phyloP scores from a whole-genome alignment of 2,888 invertebrate species.

The Xylocampa areola region DNA sequence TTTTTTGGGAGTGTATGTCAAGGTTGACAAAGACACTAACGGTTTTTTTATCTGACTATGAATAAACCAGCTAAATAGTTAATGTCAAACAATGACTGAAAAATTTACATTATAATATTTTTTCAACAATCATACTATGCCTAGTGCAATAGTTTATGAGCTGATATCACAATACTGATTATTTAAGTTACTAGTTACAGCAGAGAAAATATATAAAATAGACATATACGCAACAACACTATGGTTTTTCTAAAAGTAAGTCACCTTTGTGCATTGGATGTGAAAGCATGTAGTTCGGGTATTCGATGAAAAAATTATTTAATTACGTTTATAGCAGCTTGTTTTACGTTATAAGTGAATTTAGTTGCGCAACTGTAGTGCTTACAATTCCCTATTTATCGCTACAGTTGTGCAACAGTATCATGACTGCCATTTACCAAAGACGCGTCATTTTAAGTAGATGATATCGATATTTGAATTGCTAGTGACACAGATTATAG shows the following conservation, averaged over 20 bases:
- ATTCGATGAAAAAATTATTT: not conserved
- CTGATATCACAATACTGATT: conserved; percentile 46
- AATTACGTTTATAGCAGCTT: not conserved
- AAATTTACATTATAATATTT: too few relatives aligned
- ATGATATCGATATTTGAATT: conserved; percentile 7
- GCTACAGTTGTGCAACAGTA: conserved; percentile 22
- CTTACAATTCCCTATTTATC: not conserved
- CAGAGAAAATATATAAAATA: not conserved
- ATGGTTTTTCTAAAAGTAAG: conserved; percentile 2
- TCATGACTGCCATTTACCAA: conserved; percentile 8
- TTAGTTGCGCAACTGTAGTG: conserved; percentile 8
- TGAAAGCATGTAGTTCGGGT: not conserved
- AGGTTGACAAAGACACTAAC: too few relatives aligned
- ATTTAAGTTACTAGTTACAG: not conserved
- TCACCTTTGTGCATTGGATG: conserved; percentile 19
- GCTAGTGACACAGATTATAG: conserved; percentile 11
- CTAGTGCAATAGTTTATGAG: conserved; percentile 6
- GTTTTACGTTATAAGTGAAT: not conserved
- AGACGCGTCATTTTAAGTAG: conserved; percentile 9
- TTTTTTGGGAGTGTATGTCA: too few relatives aligned
- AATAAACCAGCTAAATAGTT: too few relatives aligned
- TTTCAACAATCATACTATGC: conserved; percentile 24
- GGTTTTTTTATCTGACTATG: too few relatives aligned
- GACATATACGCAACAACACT: conserved; percentile 4
- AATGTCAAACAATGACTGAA: too few relatives aligned